A percentile compares a stretch with the other conserved stretches of the same genome.
Evolutionary conservation across 2,113 vertebrate genomes (phyloP).

Genomic region (Zosterops borbonicus): DNA sequence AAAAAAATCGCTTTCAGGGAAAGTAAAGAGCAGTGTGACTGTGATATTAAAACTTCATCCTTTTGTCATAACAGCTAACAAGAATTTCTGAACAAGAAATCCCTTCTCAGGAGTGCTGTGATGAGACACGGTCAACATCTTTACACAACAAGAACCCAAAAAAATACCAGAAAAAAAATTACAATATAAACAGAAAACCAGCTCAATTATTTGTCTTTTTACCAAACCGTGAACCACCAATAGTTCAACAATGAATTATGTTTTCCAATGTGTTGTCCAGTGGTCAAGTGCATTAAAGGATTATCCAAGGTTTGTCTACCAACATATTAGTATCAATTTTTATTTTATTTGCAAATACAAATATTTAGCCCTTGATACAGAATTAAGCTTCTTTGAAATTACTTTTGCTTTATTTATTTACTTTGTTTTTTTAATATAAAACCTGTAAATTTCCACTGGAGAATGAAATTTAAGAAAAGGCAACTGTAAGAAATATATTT

Average conservation of each 20-base stretch:
- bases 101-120: background rate
- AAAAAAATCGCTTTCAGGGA: background rate
- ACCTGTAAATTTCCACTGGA: background rate
- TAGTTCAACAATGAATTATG: background rate
- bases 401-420: background rate
- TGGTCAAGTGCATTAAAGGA: background rate
- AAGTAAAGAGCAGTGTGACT: background rate
- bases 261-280: background rate
- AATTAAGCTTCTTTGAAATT: background rate
- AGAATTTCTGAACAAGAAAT: background rate
- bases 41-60: background rate
- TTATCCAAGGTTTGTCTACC: background rate
- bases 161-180: background rate
- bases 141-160: background rate
- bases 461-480: background rate
- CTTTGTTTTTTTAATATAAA: background rate
- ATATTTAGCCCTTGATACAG: background rate
- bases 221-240: background rate
- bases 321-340: fast-evolving
- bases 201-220: background rate
- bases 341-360: background rate
- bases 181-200: background rate
- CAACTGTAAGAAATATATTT: background rate
- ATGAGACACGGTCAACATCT: background rate
- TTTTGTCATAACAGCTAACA: background rate